Evolutionary conservation across 2,888 invertebrate species (phyloP), one percentile per base, ranked within the genome.

Genomic region (Strigamia transsilvanica): DNA sequence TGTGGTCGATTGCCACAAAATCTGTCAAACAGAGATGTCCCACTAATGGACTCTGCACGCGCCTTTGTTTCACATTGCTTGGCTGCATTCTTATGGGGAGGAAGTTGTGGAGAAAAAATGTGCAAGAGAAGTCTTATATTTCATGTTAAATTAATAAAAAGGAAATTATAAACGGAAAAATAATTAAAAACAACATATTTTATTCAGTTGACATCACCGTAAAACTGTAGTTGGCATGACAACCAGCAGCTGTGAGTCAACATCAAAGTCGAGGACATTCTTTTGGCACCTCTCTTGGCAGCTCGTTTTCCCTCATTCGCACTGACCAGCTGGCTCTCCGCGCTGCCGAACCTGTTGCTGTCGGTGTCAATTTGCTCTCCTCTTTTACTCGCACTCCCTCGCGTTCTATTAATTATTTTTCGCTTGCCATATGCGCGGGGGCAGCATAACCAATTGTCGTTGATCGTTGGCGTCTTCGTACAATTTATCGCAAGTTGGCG

Each of bases 401-500:
- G 13, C 51, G 13, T 51, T 2, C 51, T 9, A 51, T 6, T 51
- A 51, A 51, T 51, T 51, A 51, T 51, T 51, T 51, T 51, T n/a
- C 51, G 51, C 10, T 51, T 4, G 51, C n/a, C 15, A 2, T 34
- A 51, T 51, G 51, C 51, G 51, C n/a, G 10, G 51, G 51, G 51
- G 51, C 51, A n/a, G 51, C 51, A 51, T 51, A 13, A 51, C 51
- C 51, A 51, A 51, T 51, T 51, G 51, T 51, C 51, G 51, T 51
- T 51, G 51, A 51, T 51, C 51, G 51, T 51, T 51, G 51, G 51
- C 73, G 23, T 21, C 73, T 73, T 21, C 73, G 73, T 27, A n/a
- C 23, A 13, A 21, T 27, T 73, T 73, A 27, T 27, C 23, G 73
- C 73, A 21, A 73, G 23, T 21, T 73, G 73, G 32, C 73, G 23